Evolutionary conservation across 1,140 invertebrate species (phyloP).

Genomic region (Sarcophaga bullata): DNA sequence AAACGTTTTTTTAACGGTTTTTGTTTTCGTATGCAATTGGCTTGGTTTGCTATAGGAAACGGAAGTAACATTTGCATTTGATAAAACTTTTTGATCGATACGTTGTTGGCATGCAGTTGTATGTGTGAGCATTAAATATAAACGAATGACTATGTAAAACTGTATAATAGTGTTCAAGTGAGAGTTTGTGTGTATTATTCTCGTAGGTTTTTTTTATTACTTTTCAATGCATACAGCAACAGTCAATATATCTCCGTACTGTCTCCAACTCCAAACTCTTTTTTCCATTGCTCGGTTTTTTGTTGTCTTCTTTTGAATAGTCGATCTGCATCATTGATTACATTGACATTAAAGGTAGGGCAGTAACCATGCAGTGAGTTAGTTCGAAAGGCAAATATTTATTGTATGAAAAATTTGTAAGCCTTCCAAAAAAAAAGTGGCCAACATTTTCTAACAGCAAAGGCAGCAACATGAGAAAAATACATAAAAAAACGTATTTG

Average conservation of each 20-base stretch:
- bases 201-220: neutral
- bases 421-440: neutral
- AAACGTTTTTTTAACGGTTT: neutral
- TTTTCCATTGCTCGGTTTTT: too few relatives aligned
- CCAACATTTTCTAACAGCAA: neutral
- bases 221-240: neutral
- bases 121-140: neutral
- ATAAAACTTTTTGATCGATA: conserved; percentile 7
- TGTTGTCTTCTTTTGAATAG: too few relatives aligned
- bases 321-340: too few relatives aligned
- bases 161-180: too few relatives aligned
- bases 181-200: too few relatives aligned
- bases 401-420: conserved; percentile 1
- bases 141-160: neutral
- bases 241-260: neutral
- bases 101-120: neutral
- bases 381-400: neutral
- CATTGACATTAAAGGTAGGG: neutral
- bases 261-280: too few relatives aligned
- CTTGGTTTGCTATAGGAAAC: conserved; percentile 8
- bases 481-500: neutral
- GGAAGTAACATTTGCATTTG: conserved; percentile 10
- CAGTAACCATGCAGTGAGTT: neutral
- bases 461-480: neutral
- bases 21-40: neutral